Evolutionary conservation across 2,888 invertebrate species (phyloP).

Genomic region (Smittia aterrima): DNA sequence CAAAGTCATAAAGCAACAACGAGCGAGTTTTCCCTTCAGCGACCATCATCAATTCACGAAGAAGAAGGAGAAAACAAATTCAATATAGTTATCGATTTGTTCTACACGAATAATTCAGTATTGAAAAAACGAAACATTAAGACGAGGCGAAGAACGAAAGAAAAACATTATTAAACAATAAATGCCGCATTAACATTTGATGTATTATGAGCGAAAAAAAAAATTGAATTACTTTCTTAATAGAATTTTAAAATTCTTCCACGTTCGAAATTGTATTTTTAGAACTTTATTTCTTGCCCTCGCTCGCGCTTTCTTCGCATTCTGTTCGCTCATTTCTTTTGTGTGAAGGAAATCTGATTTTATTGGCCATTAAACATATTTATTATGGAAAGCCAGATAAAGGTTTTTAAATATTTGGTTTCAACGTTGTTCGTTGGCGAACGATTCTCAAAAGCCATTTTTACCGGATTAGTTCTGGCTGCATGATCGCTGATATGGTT

Average conservation of each 20-base stretch:
- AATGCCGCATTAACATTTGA: constrained; percentile 39
- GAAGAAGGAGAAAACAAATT: constrained; percentile 23
- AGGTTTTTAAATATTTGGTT: constrained; percentile 40
- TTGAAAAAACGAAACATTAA: constrained; percentile 28
- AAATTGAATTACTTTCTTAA: constrained; percentile 23
- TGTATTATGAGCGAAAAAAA: constrained; percentile 19
- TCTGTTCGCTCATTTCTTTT: constrained; percentile 16
- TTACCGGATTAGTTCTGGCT: constrained; percentile 40
- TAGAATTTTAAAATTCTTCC: constrained; percentile 19
- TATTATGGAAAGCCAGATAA: constrained; percentile 34
- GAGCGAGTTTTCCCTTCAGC: not conserved
- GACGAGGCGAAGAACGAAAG: constrained; percentile 3
- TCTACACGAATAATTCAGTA: constrained; percentile 36
- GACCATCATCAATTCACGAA: constrained; percentile 2
- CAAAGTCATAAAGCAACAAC: too few relatives aligned
- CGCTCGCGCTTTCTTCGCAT: constrained; percentile 10
- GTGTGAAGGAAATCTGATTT: constrained; percentile 26
- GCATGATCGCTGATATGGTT: constrained; percentile 37
- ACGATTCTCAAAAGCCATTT: constrained; percentile 31
- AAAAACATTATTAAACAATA: constrained; percentile 37
- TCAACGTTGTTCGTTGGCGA: not conserved
- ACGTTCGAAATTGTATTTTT: constrained; percentile 9
- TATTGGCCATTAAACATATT: constrained; percentile 41
- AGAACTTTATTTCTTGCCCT: not conserved
- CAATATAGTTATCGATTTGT: constrained; percentile 41